phyloP scores from a whole-genome alignment of 2,113 vertebrate species.

The Brachyhypopomus gauderio region DNA sequence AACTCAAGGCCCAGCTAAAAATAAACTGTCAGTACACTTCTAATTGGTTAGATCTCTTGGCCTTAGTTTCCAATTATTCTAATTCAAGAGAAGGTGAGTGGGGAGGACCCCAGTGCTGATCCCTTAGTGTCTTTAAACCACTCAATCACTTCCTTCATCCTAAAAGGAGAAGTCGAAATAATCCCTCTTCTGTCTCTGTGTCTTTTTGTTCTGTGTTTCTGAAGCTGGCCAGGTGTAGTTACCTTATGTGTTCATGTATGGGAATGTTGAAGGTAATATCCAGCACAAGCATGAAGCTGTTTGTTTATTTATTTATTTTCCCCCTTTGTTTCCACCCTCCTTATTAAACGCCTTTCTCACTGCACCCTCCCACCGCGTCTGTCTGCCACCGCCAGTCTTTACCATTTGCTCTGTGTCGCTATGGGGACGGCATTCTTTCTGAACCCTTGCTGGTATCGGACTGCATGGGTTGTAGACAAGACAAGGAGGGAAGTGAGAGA shows the following conservation, averaged over 20 bases:
- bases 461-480: constrained; percentile 49
- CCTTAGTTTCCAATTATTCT: constrained; percentile 38
- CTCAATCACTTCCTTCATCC: not conserved
- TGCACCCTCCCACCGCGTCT: constrained; percentile 28
- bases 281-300: constrained; percentile 52
- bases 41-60: not conserved
- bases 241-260: constrained; percentile 61
- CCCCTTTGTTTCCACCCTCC: not conserved
- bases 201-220: constrained; percentile 55
- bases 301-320: not conserved
- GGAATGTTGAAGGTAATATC: constrained; percentile 68
- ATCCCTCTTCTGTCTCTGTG: constrained; percentile 48
- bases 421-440: constrained; percentile 66
- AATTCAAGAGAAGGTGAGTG: constrained; percentile 29
- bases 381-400: constrained; percentile 59
- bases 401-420: constrained; percentile 66
- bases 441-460: constrained; percentile 52
- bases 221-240: constrained; percentile 62
- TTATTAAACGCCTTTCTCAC: constrained; percentile 32
- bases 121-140: not conserved
- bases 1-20: constrained; percentile 4
- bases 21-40: not conserved
- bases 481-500: constrained; percentile 20
- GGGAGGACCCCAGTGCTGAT: constrained; percentile 1
- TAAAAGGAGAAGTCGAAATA: constrained; percentile 26